Evolutionary conservation across 2,797 vertebrate species (phyloP).

Genomic region (Mus spretus): DNA sequence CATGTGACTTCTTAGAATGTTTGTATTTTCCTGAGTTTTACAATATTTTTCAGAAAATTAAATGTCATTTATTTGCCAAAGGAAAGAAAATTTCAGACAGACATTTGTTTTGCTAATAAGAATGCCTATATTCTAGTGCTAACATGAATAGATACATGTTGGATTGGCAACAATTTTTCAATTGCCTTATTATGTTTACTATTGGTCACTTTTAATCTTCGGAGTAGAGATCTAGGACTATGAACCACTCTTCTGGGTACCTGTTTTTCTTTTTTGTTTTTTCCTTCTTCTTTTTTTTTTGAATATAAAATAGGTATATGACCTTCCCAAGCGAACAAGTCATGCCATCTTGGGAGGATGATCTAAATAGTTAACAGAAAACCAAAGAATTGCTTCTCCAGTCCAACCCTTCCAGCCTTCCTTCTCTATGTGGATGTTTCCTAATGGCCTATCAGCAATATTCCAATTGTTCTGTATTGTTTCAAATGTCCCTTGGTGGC

Average conservation of each 20-base stretch:
- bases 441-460: slow-evolving; percentile 81
- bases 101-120: not conserved
- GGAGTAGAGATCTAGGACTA: not conserved
- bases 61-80: not conserved
- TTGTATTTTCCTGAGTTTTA: not conserved
- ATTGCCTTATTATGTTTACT: not conserved
- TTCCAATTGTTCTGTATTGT: slow-evolving; percentile 72
- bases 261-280: not conserved
- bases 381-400: slow-evolving; percentile 54
- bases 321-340: slow-evolving; percentile 65
- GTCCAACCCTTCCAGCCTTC: slow-evolving; percentile 68
- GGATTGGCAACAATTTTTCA: slow-evolving; percentile 21
- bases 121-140: not conserved
- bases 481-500: slow-evolving; percentile 79
- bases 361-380: slow-evolving; percentile 74
- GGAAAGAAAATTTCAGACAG: not conserved
- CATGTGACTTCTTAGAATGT: not conserved
- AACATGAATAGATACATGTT: slow-evolving; percentile 13
- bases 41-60: slow-evolving; percentile 14
- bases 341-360: slow-evolving; percentile 53
- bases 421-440: slow-evolving; percentile 70
- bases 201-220: not conserved
- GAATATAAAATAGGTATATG: not conserved
- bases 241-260: slow-evolving; percentile 57
- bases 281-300: not conserved